phyloP scores from a whole-genome alignment of 2,113 vertebrate genomes.

The Triplophysa dalaica region DNA sequence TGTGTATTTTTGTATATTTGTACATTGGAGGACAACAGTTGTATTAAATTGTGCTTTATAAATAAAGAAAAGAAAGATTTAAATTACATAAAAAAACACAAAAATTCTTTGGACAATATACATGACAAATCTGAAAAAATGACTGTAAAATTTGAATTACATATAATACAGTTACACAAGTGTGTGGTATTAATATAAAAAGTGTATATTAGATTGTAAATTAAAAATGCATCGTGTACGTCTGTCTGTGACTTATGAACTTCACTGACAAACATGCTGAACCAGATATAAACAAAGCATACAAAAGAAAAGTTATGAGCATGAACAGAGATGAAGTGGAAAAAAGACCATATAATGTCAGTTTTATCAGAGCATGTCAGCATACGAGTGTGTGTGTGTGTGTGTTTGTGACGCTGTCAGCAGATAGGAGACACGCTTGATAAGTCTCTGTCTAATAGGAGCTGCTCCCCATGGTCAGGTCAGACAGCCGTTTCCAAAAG shows the following conservation, averaged over 20 bases:
- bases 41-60: no score
- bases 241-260: background rate
- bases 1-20: no score
- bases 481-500: constrained; percentile 91
- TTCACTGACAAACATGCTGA: background rate
- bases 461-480: constrained; percentile 85
- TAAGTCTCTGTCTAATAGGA: constrained; percentile 89
- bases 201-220: no score
- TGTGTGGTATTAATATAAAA: no score
- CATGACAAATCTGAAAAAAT: no score
- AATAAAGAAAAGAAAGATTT: no score
- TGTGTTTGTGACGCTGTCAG: constrained; percentile 52
- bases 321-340: constrained; percentile 6
- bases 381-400: background rate
- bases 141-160: no score
- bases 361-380: constrained; percentile 22
- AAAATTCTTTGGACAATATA: no score
- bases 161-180: no score
- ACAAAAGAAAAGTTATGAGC: background rate
- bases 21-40: no score
- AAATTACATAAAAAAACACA: no score
- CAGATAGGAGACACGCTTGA: constrained; percentile 77
- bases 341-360: background rate
- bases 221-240: no score
- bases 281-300: background rate